Evolutionary conservation across 2,888 invertebrate genomes (phyloP), one percentile per base, ranked within the genome.

Genomic region (Polydrusus cervinus): DNA sequence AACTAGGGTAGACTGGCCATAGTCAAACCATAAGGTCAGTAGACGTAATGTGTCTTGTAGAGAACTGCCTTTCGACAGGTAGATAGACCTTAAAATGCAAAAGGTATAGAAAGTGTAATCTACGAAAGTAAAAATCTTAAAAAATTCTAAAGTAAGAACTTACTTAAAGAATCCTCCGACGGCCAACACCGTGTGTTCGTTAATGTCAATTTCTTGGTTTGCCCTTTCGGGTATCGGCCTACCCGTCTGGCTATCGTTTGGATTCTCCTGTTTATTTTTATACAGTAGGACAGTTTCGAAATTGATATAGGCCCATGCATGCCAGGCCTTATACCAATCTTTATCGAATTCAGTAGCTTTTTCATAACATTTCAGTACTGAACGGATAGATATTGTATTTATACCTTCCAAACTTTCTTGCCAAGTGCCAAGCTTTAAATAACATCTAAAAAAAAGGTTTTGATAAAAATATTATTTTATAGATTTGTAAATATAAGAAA

Each of bases 261-360:
- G 79, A 79, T 81, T 79, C 11, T 83, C 84, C 75, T 82, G 87
- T 79, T 82, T 84, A 72, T 83, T 85, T 83, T 91, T 91, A 79
- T 91, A 91, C 81, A 90, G 90, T 3, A 91, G 84, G 9, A 97
- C 96, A 0, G 98, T 96, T 87, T 98, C 97, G 84, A 97, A 99
- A 88, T 99, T 98, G 92, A 97, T 97, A 84, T 97, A 97, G 0
- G 99, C 99, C 92, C 96, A 97, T 0, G 97, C 93, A 87, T 99
- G 99, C 98, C 99, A 99, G 0, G 99, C 99, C 89, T 97, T 97
- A 86, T 97, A 97, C 97, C 98, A 99, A 67, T 93, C 92, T 0
- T 93, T 90, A 81, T 97, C 95, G 79, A 94, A 92, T 78, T 93
- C 92, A 0, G 95, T 96, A 0, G 97, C 96, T n/a, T 92, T 90